A percentile compares a stretch with the other conserved stretches of the same genome.
These are phyloP conservation scores for Aleiodes testaceus DNA, from an alignment of 2,888 invertebrate genomes.

Conservation along the genomic window DNA sequence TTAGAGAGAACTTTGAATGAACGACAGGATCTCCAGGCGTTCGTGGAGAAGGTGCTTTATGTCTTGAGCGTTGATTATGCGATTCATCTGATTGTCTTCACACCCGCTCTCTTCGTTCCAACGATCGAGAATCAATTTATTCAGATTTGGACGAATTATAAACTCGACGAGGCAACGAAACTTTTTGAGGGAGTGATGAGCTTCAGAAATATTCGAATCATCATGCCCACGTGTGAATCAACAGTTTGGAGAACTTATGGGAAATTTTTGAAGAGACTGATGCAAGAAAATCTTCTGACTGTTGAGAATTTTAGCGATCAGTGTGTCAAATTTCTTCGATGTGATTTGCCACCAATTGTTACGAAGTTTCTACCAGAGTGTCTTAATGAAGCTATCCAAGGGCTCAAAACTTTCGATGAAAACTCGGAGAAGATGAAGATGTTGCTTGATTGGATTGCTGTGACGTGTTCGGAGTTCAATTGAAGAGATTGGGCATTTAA, in stretches of 20 bases:
- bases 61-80: constrained; percentile 64
- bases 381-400: constrained; percentile 61
- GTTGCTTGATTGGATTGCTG: constrained; percentile 66
- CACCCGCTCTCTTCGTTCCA: constrained; percentile 57
- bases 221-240: constrained; percentile 56
- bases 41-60: constrained; percentile 59
- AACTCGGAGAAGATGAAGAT: constrained; percentile 62
- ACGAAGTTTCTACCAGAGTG: constrained; percentile 65
- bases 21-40: constrained; percentile 59
- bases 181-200: constrained; percentile 63
- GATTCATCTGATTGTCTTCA: constrained; percentile 59
- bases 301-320: constrained; percentile 79
- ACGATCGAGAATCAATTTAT: constrained; percentile 62
- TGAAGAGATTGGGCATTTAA: background rate
- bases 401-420: constrained; percentile 59
- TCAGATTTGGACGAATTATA: constrained; percentile 62
- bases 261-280: constrained; percentile 69
- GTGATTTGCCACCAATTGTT: constrained; percentile 77
- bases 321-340: constrained; percentile 80
- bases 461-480: constrained; percentile 56
- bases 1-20: constrained; percentile 59
- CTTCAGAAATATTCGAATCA: constrained; percentile 65
- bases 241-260: constrained; percentile 61
- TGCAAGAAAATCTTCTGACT: constrained; percentile 76
- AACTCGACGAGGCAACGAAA: constrained; percentile 55